Conservation (phyloP, 2,888 invertebrate genomes). For the Drosophila melanosoma region DNA sequence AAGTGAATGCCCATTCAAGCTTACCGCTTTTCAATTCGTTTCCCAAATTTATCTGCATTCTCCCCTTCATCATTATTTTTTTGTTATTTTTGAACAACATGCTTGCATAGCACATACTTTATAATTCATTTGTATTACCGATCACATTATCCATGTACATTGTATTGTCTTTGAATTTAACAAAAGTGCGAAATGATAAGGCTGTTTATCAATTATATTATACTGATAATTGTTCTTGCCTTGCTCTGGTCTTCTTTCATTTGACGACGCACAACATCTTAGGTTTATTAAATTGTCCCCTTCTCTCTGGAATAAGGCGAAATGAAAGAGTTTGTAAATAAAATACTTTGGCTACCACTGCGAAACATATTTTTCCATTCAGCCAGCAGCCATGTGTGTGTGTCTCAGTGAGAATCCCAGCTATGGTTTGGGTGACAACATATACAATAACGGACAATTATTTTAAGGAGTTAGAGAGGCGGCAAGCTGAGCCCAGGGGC, state of each 20-base stretch:
- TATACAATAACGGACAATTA: not conserved
- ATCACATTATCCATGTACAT: not conserved
- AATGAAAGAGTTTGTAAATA: conserved; percentile 4
- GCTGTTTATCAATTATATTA: not conserved
- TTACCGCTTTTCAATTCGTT: not conserved
- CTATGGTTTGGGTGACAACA: not conserved
- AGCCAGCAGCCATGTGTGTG: conserved; percentile 1
- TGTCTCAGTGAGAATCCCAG: not conserved
- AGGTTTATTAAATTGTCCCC: conserved; percentile 8
- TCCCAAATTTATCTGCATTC: not conserved
- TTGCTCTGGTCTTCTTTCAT: not conserved
- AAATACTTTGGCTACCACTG: conserved; percentile 41
- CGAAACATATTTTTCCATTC: conserved; percentile 37
- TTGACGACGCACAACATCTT: not conserved
- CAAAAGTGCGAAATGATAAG: not conserved
- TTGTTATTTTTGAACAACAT: conserved; percentile 1
- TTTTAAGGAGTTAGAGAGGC: no score
- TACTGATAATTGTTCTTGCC: not conserved
- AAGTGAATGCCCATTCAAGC: not conserved
- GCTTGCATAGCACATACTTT: not conserved
- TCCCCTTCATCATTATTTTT: not conserved
- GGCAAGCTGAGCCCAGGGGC: not conserved
- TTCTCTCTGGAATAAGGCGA: not conserved
- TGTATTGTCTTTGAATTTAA: not conserved
- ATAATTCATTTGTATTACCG: not conserved